These are phyloP conservation scores for Synanthedon tipuliformis DNA, from an alignment of 2,888 invertebrate genomes.

Conservation along the genomic window DNA sequence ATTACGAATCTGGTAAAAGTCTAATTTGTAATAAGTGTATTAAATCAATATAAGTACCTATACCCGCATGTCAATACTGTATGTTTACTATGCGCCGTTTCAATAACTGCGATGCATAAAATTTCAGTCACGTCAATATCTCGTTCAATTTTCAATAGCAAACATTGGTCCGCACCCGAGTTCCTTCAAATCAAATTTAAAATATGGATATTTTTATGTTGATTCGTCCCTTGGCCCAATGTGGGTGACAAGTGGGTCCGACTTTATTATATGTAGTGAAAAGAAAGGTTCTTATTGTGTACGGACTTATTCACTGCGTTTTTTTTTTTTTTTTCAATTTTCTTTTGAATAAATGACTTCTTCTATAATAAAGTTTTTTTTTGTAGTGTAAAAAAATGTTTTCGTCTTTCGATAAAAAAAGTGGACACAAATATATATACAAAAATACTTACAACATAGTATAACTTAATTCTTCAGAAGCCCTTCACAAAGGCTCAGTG, in stretches of 20 bases:
- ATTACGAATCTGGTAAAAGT: too few species aligned
- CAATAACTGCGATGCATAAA: conserved; percentile 32
- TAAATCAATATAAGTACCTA: too few species aligned
- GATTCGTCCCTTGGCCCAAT: conserved; percentile 47
- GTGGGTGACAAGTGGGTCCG: conserved; percentile 50
- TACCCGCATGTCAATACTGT: too few species aligned
- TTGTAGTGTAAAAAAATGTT: too few species aligned
- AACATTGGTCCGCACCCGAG: conserved; percentile 58
- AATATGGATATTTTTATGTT: conserved; percentile 64
- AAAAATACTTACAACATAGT: too few species aligned
- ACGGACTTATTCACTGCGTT: neutral
- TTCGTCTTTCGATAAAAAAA: too few species aligned
- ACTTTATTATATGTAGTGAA: conserved; percentile 25
- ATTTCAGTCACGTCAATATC: conserved; percentile 61
- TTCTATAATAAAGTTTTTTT: too few species aligned
- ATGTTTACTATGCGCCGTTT: conserved; percentile 34
- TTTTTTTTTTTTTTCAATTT: neutral
- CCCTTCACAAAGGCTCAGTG: conserved; percentile 48
- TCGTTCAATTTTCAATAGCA: conserved; percentile 65
- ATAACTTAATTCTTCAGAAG: conserved; percentile 4
- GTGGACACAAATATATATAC: too few species aligned
- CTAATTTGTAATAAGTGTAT: too few species aligned
- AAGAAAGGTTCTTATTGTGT: conserved; percentile 33
- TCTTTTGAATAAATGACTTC: too few species aligned
- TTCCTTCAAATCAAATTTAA: conserved; percentile 63